phyloP scores from a whole-genome alignment of 2,113 vertebrate genomes.

The Ochotona curzoniae region DNA sequence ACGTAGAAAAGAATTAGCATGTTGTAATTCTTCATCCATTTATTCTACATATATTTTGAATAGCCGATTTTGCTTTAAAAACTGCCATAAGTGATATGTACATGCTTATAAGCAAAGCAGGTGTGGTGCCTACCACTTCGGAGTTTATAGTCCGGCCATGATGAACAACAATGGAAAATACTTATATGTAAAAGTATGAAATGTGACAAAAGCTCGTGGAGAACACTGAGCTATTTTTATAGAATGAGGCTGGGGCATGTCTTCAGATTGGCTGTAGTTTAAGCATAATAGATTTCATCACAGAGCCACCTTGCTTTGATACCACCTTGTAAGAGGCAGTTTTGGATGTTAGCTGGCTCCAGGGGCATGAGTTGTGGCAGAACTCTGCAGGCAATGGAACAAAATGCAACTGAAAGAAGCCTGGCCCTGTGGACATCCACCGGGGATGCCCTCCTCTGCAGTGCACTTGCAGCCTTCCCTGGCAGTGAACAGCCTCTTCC shows the following conservation, averaged over 20 bases:
- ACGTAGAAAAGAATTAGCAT: neutral
- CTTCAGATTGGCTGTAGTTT: neutral
- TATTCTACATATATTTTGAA: neutral
- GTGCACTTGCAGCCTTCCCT: fast-evolving
- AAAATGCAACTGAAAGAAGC: neutral
- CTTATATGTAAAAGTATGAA: neutral
- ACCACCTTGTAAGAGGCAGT: neutral
- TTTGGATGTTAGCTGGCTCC: neutral
- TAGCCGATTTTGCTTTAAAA: neutral
- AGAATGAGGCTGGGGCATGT: neutral
- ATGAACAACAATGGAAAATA: slow-evolving; percentile 6
- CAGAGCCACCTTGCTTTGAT: neutral
- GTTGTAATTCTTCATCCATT: neutral
- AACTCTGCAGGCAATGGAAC: neutral
- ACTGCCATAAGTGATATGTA: neutral
- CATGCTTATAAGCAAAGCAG: neutral
- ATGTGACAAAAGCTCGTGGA: slow-evolving; percentile 17
- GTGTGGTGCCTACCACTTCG: neutral
- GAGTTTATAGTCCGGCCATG: slow-evolving; percentile 15
- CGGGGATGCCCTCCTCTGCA: no score
- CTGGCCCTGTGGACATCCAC: no score
- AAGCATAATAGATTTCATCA: neutral
- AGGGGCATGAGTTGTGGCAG: neutral
- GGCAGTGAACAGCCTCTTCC: fast-evolving
- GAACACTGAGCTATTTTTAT: neutral